Conservation (phyloP, 2,113 vertebrate genomes). For the Hippoglossus stenolepis region DNA sequence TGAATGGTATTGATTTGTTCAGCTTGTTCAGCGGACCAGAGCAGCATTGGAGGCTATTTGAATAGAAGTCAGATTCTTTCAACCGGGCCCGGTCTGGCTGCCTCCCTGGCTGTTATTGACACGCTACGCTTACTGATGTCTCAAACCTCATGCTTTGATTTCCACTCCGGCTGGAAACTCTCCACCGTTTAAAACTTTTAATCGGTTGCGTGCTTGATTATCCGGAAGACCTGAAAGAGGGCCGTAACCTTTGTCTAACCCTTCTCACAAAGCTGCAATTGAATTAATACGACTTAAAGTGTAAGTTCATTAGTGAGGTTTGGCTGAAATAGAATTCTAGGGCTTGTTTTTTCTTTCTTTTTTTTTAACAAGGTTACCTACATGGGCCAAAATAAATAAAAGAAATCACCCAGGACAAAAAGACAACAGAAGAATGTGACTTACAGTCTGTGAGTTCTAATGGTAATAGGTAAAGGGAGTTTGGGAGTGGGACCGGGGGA, state of each 20-base stretch:
- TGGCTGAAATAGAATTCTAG: constrained; percentile 22
- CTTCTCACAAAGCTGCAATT: constrained; percentile 21
- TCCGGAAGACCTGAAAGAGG: constrained; percentile 32
- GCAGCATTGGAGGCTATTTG: constrained; percentile 46
- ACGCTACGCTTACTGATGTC: constrained; percentile 64
- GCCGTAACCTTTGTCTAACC: constrained; percentile 45
- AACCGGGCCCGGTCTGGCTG: constrained; percentile 38
- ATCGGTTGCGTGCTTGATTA: constrained; percentile 41
- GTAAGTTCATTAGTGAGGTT: constrained; percentile 20
- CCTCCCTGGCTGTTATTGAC: constrained; percentile 49
- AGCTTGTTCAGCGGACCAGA: constrained; percentile 56
- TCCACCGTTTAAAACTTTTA: constrained; percentile 53
- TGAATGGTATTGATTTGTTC: constrained; percentile 71
- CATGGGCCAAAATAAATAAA: constrained; percentile 7
- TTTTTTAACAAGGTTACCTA: background rate
- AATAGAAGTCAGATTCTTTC: constrained; percentile 68
- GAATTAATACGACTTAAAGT: constrained; percentile 3
- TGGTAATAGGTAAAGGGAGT: constrained; percentile 39
- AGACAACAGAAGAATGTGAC: constrained; percentile 11
- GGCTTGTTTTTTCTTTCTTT: constrained; percentile 8
- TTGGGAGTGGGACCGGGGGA: constrained; percentile 8
- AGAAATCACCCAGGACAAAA: background rate
- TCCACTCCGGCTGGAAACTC: constrained; percentile 46
- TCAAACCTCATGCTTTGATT: constrained; percentile 63
- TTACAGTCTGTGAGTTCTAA: background rate